Evolutionary conservation across 2,888 invertebrate species (phyloP).

Genomic region (Acleris emargana): DNA sequence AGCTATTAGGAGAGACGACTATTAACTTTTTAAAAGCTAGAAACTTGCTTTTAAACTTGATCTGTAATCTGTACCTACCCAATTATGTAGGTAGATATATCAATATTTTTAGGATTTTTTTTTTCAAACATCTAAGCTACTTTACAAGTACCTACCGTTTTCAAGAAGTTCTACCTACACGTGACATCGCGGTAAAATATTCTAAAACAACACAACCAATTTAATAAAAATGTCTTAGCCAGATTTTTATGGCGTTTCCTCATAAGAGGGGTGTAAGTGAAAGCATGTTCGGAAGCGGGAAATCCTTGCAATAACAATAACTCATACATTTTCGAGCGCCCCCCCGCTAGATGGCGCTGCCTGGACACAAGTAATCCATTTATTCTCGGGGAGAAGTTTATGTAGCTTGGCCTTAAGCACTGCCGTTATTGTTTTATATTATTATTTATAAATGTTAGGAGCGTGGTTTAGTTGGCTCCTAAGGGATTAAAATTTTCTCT

Average conservation of each 20-base stretch:
- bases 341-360: constrained; percentile 79
- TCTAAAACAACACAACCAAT: constrained; percentile 66
- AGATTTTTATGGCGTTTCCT: constrained; percentile 74
- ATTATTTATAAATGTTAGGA: constrained; percentile 76
- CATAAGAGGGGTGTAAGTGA: constrained; percentile 80
- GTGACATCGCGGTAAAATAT: constrained; percentile 37
- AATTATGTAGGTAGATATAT: too few species aligned
- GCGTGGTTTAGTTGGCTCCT: constrained; percentile 56
- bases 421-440: constrained; percentile 76
- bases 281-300: constrained; percentile 78
- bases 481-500: constrained; percentile 52
- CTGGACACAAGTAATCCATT: constrained; percentile 83
- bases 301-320: constrained; percentile 81
- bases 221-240: constrained; percentile 70
- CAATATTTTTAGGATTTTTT: too few species aligned
- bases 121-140: too few species aligned
- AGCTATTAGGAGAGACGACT: too few species aligned
- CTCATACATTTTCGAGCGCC: constrained; percentile 72
- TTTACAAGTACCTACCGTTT: too few species aligned
- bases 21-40: too few species aligned
- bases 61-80: too few species aligned
- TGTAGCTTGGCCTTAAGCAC: constrained; percentile 77
- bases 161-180: not conserved
- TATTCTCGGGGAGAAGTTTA: constrained; percentile 82
- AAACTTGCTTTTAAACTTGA: too few species aligned